Percentiles rank a stretch among this genome's conserved stretches.
Evolutionary conservation across 2,888 invertebrate genomes (phyloP).

Genomic region (Tetranychus piercei): DNA sequence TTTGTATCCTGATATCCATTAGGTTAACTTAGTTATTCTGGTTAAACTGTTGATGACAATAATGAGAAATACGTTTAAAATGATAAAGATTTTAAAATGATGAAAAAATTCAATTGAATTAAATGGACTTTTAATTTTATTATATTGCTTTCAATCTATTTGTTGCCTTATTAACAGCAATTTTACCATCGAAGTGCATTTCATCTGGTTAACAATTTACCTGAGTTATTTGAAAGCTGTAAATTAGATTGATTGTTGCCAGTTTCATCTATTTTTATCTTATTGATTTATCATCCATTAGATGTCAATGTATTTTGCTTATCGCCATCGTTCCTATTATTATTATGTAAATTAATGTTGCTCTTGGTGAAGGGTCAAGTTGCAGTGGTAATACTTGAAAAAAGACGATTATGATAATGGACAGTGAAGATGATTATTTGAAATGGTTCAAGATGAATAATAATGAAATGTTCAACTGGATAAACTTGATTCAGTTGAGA

Average conservation of each 20-base stretch:
- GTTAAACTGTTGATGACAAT: neutral
- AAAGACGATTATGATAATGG: neutral
- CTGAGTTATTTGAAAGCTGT: too few species aligned
- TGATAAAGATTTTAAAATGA: neutral
- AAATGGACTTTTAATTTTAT: too few species aligned
- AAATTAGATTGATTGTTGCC: neutral
- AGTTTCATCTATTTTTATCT: neutral
- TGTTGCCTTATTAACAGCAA: too few species aligned
- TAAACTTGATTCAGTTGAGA: neutral
- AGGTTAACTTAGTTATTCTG: neutral
- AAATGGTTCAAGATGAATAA: neutral
- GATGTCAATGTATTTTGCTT: neutral
- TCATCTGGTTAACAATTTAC: too few species aligned
- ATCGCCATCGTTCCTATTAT: neutral
- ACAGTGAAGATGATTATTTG: neutral
- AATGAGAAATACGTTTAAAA: neutral
- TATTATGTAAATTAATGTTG: neutral
- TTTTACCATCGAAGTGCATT: too few species aligned
- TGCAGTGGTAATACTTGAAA: neutral
- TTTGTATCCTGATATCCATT: neutral
- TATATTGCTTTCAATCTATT: too few species aligned
- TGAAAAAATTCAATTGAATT: too few species aligned
- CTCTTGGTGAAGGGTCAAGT: neutral
- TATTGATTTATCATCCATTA: neutral
- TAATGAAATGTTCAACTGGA: neutral